These are phyloP conservation scores for Pristionchus maxplancki DNA, from an alignment of 2,888 invertebrate species.

Conservation along the genomic window DNA sequence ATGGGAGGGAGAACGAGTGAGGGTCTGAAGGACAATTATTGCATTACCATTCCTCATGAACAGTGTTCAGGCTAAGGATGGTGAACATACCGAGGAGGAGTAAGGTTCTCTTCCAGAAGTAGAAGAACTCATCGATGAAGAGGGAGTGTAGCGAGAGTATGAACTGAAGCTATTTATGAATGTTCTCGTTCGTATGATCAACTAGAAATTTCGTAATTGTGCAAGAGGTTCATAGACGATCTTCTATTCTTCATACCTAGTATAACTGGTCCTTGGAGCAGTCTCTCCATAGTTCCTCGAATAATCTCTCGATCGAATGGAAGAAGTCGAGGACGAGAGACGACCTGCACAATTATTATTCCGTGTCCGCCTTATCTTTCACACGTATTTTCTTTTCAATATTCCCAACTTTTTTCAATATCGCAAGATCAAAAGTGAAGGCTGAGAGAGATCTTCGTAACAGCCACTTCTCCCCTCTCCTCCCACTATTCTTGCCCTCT, in stretches of 20 bases:
- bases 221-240: neutral
- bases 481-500: neutral
- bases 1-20: slow-evolving; percentile 23
- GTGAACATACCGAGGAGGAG: neutral
- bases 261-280: neutral
- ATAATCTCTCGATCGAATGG: slow-evolving; percentile 63
- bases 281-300: slow-evolving; percentile 51
- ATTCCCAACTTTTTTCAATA: too few species aligned
- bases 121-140: slow-evolving; percentile 33
- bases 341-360: slow-evolving; percentile 37
- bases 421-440: neutral
- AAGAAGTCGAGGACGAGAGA: slow-evolving; percentile 63
- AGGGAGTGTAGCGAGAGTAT: slow-evolving; percentile 44
- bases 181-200: neutral
- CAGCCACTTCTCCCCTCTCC: neutral
- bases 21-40: neutral
- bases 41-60: neutral
- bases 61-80: neutral
- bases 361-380: neutral
- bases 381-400: neutral
- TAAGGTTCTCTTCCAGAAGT: neutral
- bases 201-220: neutral
- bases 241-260: neutral
- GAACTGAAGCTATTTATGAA: neutral
- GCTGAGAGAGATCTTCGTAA: neutral